Conservation (phyloP, 2,113 vertebrate genomes). For the Hipposideros armiger region DNA sequence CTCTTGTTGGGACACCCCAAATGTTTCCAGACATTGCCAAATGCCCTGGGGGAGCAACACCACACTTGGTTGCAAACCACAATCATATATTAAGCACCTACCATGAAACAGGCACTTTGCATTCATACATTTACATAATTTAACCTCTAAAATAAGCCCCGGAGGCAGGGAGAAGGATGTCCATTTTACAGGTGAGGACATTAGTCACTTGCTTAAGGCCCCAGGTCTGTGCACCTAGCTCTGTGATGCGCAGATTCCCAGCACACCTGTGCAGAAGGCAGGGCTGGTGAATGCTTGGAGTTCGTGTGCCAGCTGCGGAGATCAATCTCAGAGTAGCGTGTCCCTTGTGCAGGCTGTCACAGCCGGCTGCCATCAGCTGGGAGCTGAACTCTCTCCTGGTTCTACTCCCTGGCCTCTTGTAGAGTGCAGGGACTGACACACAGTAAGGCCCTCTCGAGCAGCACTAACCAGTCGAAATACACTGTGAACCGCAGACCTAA, state of each 20-base stretch:
- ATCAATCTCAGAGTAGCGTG: fast-evolving
- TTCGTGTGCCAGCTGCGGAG: background rate
- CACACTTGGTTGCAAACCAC: background rate
- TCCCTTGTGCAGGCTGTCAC: background rate
- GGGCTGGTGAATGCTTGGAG: background rate
- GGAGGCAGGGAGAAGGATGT: background rate
- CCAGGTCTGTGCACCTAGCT: background rate
- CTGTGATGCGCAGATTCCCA: fast-evolving
- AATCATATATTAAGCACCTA: background rate
- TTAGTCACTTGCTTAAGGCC: background rate
- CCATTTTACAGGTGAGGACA: background rate
- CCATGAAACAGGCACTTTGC: background rate
- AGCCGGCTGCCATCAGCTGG: background rate
- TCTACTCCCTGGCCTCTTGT: background rate
- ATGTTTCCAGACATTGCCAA: background rate
- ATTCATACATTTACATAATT: background rate
- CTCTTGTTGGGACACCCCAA: background rate
- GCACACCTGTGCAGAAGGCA: background rate
- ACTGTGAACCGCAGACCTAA: background rate
- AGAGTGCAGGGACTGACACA: background rate
- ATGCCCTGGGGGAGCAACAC: background rate
- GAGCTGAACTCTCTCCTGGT: background rate
- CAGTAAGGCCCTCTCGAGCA: background rate
- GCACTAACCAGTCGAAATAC: fast-evolving
- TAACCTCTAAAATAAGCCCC: background rate